Percentiles rank a stretch among this genome's conserved stretches.
Conservation (phyloP, 2,113 vertebrate genomes). For the Prietella phreatophila region DNA sequence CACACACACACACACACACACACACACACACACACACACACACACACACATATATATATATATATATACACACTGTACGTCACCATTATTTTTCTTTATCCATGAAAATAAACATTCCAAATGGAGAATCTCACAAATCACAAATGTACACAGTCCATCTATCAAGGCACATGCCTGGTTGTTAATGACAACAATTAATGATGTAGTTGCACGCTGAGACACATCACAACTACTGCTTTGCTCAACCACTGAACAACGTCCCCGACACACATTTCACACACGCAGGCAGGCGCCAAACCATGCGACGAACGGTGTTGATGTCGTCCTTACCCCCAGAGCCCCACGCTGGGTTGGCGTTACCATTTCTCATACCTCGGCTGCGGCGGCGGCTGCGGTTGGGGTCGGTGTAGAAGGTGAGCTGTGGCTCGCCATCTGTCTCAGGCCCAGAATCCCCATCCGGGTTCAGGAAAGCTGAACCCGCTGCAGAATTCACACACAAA, state of each 20-base stretch:
- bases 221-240: constrained; percentile 43
- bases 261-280: constrained; percentile 21
- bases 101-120: constrained; percentile 11
- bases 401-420: constrained; percentile 97
- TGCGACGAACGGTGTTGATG: constrained; percentile 56
- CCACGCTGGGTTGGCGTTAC: constrained; percentile 78
- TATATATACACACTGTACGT: background rate
- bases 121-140: constrained; percentile 23
- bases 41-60: too few species aligned
- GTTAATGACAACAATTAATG: background rate
- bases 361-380: constrained; percentile 86
- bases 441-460: constrained; percentile 95
- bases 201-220: constrained; percentile 34
- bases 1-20: too few species aligned
- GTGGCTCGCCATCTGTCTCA: constrained; percentile 95
- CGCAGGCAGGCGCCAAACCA: constrained; percentile 38
- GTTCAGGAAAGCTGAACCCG: constrained; percentile 95
- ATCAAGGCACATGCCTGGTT: constrained; percentile 27
- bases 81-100: background rate
- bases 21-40: too few species aligned
- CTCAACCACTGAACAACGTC: constrained; percentile 31
- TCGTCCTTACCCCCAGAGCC: constrained; percentile 79
- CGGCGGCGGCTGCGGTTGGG: constrained; percentile 92
- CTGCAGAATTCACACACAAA: constrained; percentile 72
- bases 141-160: constrained; percentile 8